Conservation (phyloP, 1,140 invertebrate species). For the Diachasmimorpha longicaudata region DNA sequence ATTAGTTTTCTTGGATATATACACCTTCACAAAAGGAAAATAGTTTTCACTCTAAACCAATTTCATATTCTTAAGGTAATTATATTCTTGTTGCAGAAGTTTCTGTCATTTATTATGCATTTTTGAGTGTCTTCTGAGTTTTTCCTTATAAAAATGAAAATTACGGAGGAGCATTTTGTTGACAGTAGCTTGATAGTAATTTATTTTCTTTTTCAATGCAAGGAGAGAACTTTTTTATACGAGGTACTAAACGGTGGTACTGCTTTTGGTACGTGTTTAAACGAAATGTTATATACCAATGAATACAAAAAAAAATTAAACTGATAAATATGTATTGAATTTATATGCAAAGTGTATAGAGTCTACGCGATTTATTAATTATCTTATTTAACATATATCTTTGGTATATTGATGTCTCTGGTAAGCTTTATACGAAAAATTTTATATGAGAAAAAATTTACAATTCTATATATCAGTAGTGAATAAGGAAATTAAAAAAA, state of each 20-base stretch:
- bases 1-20: not conserved
- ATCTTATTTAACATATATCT: not conserved
- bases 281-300: not conserved
- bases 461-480: not conserved
- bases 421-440: not conserved
- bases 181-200: not conserved
- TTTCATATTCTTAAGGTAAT: not conserved
- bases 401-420: not conserved
- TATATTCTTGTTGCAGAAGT: not conserved
- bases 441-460: not conserved
- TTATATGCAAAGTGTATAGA: not conserved
- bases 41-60: not conserved
- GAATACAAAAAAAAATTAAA: not conserved
- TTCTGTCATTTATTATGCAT: not conserved
- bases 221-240: not conserved
- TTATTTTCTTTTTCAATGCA: not conserved
- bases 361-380: not conserved
- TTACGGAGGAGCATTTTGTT: not conserved
- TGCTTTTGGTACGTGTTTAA: not conserved
- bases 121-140: not conserved
- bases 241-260: not conserved
- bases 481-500: not conserved
- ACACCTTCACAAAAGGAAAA: not conserved
- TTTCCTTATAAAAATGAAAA: not conserved
- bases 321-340: not conserved